These are phyloP conservation scores for Apotomis capreana DNA, from an alignment of 2,888 invertebrate species.

Conservation along the genomic window DNA sequence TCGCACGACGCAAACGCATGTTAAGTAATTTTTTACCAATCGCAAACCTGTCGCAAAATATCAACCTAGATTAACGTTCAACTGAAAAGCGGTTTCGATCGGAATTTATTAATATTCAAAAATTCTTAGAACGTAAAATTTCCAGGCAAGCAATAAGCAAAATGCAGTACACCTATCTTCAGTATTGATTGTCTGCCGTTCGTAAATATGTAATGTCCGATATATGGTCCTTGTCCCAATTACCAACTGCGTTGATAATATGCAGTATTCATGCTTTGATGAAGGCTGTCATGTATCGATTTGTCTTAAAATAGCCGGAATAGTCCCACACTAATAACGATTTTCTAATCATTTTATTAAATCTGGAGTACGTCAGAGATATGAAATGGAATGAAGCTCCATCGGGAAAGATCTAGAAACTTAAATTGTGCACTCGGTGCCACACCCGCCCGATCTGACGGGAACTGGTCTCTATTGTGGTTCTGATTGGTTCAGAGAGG, in stretches of 20 bases:
- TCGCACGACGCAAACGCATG: conserved; percentile 21
- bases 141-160: neutral
- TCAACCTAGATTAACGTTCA: conserved; percentile 9
- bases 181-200: conserved; percentile 18
- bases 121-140: conserved; percentile 14
- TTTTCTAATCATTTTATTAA: conserved; percentile 24
- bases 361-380: conserved; percentile 9
- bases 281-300: conserved; percentile 42
- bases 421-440: conserved; percentile 23
- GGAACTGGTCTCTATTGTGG: conserved; percentile 19
- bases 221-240: conserved; percentile 56
- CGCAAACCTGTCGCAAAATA: conserved; percentile 10
- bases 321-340: neutral
- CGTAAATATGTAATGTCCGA: conserved; percentile 33
- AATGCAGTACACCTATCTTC: neutral
- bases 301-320: conserved; percentile 18
- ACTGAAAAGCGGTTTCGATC: conserved; percentile 10
- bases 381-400: conserved; percentile 11
- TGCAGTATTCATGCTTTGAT: conserved; percentile 36
- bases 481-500: conserved; percentile 28
- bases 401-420: conserved; percentile 33
- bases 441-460: conserved; percentile 21
- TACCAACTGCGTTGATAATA: conserved; percentile 47
- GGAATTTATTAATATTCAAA: conserved; percentile 1
- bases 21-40: conserved; percentile 8